Evolutionary conservation across 2,888 invertebrate genomes (phyloP).

Genomic region (Mimachlamys varia): DNA sequence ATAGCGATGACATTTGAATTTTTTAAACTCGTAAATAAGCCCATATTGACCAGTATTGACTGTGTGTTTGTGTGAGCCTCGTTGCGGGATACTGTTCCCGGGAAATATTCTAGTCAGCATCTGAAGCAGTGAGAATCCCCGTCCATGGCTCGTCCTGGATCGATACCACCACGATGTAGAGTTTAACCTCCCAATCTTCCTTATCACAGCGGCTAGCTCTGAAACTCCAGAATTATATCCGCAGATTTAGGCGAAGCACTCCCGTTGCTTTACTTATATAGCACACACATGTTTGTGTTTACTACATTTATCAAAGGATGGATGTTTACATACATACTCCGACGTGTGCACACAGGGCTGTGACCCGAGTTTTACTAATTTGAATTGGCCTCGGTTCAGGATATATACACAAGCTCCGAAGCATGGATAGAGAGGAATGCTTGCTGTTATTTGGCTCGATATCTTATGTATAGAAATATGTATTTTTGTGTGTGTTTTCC

Average conservation of each 20-base stretch:
- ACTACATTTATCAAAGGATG: background rate
- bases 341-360: background rate
- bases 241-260: background rate
- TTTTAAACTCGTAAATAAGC: background rate
- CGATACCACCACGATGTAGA: background rate
- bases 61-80: background rate
- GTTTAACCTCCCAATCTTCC: background rate
- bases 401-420: background rate
- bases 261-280: background rate
- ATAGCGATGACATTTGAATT: background rate
- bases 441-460: background rate
- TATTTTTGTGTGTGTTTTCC: background rate
- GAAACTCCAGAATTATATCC: conserved; percentile 4
- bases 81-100: background rate
- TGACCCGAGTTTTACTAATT: background rate
- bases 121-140: background rate
- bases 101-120: background rate
- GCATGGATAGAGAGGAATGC: background rate
- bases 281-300: conserved; percentile 1
- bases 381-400: background rate
- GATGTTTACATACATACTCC: background rate
- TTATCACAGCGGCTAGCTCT: conserved; percentile 5
- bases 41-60: background rate
- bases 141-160: background rate
- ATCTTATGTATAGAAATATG: background rate